These are phyloP conservation scores for Phyllostomus discolor DNA, from an alignment of 2,113 vertebrate species.

Conservation along the genomic window DNA sequence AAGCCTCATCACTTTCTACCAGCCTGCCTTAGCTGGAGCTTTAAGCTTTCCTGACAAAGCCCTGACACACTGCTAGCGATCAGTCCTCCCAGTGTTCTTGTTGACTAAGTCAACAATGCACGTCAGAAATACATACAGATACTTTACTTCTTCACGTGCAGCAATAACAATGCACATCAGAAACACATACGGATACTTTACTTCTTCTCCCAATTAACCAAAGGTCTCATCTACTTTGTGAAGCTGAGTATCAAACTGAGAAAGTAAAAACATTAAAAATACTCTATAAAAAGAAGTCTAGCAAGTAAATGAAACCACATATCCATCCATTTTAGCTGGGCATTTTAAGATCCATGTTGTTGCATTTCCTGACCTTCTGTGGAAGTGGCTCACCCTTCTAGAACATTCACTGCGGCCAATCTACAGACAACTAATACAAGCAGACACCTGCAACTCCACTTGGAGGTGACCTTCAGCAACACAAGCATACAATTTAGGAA, in stretches of 20 bases:
- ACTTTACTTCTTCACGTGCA: too few species aligned
- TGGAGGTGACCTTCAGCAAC: background rate
- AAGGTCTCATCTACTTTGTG: background rate
- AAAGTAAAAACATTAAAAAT: background rate
- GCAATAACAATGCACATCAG: fast-evolving
- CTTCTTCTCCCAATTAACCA: background rate
- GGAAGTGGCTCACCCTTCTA: background rate
- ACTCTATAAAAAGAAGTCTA: background rate
- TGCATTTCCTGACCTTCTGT: too few species aligned
- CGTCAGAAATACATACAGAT: background rate
- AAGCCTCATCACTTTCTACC: background rate
- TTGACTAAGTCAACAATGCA: too few species aligned
- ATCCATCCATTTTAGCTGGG: background rate
- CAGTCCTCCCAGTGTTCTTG: too few species aligned
- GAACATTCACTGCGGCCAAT: background rate
- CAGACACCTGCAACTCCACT: background rate
- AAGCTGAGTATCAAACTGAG: background rate
- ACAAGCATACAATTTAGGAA: background rate
- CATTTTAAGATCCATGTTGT: background rate
- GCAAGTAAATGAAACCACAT: background rate
- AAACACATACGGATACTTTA: background rate
- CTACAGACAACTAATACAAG: background rate
- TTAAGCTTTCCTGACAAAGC: background rate
- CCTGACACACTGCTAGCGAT: background rate
- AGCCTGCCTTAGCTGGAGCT: background rate